Base-by-base conservation (phyloP, 2,888 invertebrate species). In the Miltochrista miniata region DNA sequence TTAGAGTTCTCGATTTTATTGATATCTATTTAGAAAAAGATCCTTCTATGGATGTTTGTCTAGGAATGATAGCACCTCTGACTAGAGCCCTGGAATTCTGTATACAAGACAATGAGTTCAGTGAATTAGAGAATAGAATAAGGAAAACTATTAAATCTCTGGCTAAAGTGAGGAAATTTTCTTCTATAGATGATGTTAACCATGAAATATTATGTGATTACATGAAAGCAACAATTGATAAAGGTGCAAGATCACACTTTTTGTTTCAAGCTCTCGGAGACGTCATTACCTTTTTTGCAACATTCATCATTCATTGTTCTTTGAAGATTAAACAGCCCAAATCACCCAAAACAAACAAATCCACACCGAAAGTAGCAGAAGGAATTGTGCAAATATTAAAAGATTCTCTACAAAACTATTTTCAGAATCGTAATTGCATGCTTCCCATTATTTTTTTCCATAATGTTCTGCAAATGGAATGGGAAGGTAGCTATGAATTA, bases 1-100 rank as follows among this genome's bases (percentile, higher is more conserved):
- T 95, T 34, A 92, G 96, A 58, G 95, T 94, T n/a, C 87, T 96
- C 34, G 96, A 96, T 87, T 85, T 96, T 42, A 87, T 96, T 12
- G 95, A 96, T 66, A 94, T 94, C 61, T 96, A 96, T 74, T 76
- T 96, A 34, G 94, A 95, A 63, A 94, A 94, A 15, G 93, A 93
- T 44, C 95, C 96, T 0, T 92, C 94, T 0, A 93, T 96, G 93
- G 91, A 94, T 35, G 85, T 95, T 24, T 93, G 94, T 50, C 81
- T 96, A 38, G 94, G 95, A 64, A 94, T 96, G 85, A 93, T 96
- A 67, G 85, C 94, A 7, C 94, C 95, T 0, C 81, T 96, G 1
- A 93, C 94, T 40, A 92, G 94, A 61, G 92, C 94, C 65, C 79
- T 96, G 1, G 95, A 96, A 75, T 94, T 94, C 74, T 94, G 95